phyloP scores from a whole-genome alignment of 2,888 invertebrate species.

The Eulithis testata region DNA sequence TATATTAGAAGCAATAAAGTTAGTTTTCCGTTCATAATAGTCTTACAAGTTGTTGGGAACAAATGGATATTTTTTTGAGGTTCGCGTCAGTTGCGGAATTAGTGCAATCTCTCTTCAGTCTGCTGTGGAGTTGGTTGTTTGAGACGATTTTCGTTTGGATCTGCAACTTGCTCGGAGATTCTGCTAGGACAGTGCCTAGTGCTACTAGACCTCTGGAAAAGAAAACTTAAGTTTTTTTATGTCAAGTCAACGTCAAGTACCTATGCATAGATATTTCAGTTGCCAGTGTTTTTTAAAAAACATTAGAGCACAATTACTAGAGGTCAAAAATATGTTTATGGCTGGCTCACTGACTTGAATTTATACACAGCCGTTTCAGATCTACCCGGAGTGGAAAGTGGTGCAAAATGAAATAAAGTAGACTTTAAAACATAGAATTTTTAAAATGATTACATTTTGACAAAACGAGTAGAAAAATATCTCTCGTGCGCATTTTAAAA shows the following conservation, averaged over 20 bases:
- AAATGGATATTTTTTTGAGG: slow-evolving; percentile 64
- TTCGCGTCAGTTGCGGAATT: slow-evolving; percentile 57
- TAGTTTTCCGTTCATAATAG: slow-evolving; percentile 62
- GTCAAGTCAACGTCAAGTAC: background rate
- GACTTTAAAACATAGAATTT: too few relatives aligned
- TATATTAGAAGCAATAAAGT: slow-evolving; percentile 5
- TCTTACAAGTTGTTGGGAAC: slow-evolving; percentile 75
- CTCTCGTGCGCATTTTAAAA: too few relatives aligned
- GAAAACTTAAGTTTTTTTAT: slow-evolving; percentile 6
- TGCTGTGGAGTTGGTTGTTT: slow-evolving; percentile 62
- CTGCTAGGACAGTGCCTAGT: slow-evolving; percentile 88
- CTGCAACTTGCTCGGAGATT: slow-evolving; percentile 69
- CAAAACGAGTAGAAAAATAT: too few relatives aligned
- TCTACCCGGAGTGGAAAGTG: too few relatives aligned
- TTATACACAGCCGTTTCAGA: too few relatives aligned
- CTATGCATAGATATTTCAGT: too few relatives aligned
- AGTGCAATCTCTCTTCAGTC: slow-evolving; percentile 68
- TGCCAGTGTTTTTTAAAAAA: too few relatives aligned
- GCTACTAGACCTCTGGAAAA: slow-evolving; percentile 88
- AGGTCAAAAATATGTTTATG: too few relatives aligned
- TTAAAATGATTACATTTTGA: too few relatives aligned
- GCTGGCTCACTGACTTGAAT: too few relatives aligned
- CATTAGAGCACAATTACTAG: too few relatives aligned
- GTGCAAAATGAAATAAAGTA: too few relatives aligned
- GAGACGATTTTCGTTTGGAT: slow-evolving; percentile 73